These are phyloP conservation scores for Cotesia typhae DNA, from an alignment of 1,140 invertebrate genomes.

Conservation along the genomic window DNA sequence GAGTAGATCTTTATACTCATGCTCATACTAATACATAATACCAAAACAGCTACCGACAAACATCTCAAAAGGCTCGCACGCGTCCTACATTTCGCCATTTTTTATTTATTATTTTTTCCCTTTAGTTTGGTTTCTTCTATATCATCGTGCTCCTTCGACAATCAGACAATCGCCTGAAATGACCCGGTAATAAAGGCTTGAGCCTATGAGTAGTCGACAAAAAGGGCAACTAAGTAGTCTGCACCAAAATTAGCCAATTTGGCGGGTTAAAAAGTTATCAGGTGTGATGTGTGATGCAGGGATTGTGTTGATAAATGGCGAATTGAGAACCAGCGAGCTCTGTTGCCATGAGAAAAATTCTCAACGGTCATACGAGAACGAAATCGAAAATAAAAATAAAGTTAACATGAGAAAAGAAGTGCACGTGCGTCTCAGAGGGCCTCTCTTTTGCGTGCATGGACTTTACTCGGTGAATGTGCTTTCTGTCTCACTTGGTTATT, in stretches of 20 bases:
- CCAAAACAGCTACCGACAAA: slow-evolving; percentile 1
- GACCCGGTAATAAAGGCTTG: too few species aligned
- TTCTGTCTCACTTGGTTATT: slow-evolving; percentile 15
- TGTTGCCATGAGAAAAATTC: slow-evolving; percentile 28
- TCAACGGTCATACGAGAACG: slow-evolving; percentile 3
- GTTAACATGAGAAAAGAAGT: slow-evolving; percentile 4
- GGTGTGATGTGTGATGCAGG: background rate
- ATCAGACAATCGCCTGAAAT: background rate
- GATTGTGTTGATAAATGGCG: background rate
- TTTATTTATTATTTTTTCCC: background rate
- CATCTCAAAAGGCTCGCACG: background rate
- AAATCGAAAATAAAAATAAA: slow-evolving; percentile 14
- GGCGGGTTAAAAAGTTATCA: background rate
- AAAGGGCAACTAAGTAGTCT: too few species aligned
- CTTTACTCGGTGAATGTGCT: slow-evolving; percentile 10
- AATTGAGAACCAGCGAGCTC: background rate
- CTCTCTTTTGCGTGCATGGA: background rate
- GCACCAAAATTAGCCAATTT: background rate
- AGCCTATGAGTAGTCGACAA: too few species aligned
- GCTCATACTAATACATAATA: background rate
- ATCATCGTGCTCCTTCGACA: background rate
- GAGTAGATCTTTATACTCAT: slow-evolving; percentile 16
- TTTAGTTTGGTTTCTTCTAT: background rate
- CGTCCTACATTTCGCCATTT: background rate
- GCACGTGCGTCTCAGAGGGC: slow-evolving; percentile 22